Base-by-base conservation (phyloP, 2,113 vertebrate genomes). In the zebrafish (Danio rerio) region DNA sequence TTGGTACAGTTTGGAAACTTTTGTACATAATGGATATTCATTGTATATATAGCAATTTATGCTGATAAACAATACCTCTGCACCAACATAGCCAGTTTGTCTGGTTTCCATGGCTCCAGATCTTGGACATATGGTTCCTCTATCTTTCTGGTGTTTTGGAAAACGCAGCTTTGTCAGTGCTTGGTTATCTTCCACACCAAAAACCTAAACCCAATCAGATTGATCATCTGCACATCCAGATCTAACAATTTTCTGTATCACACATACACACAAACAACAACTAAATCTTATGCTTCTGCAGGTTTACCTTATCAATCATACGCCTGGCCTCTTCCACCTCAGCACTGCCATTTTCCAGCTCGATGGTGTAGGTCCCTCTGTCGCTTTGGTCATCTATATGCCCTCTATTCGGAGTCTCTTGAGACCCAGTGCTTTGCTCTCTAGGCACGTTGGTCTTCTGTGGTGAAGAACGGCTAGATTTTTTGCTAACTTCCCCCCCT, bases 301-400 rank as follows among this genome's bases (percentile, higher is more conserved):
- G 45, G 70, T 92, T 89, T 92, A 98, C 97, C 95, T 96, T 97
- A 90, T 98, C 96, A 87, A 97, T 99, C 95, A 97, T 96, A 90
- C 94, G 95, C 77, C 96, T 94, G 31, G 96, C 96, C 91, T 97
- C 95, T 88, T 95, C 91, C 87, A 97, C 96, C 89, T 99, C 96
- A 77, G 93, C 89, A 89, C 95, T 96, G 82, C 94, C 95, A 78
- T 95, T 97, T 93, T 99, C 97, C 89, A 98, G 78, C 87, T 99
- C 97, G 81, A 98, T 96, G 78, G 95, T 97, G 68, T 98, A 98
- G 80, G 97, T 97, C 83, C 95, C 96, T 92, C 96, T 96, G 92
- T 98, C 96, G 80, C 96, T 98, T 86, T 95, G 96, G 86, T 98
- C 96, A 88, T 99, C 97, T 61, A 95, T 93, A 69, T 89, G 90